Percentiles rank a stretch among this genome's conserved stretches.
These are phyloP conservation scores for Oligia strigilis DNA, from an alignment of 2,888 invertebrate species.

Conservation along the genomic window DNA sequence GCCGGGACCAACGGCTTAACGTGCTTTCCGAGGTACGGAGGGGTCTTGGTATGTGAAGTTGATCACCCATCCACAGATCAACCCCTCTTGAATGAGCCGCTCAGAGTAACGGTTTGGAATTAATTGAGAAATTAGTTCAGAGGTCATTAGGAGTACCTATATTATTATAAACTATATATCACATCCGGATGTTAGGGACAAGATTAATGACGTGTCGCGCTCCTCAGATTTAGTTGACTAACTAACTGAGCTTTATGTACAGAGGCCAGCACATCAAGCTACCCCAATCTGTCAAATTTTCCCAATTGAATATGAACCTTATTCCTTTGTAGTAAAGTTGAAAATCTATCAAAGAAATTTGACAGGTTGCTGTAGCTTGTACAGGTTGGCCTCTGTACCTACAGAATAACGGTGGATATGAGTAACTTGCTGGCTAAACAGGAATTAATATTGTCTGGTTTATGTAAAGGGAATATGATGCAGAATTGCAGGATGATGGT, in stretches of 20 bases:
- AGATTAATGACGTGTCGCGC: slow-evolving; percentile 58
- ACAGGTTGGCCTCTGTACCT: neutral
- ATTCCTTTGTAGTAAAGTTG: too few relatives aligned
- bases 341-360: too few relatives aligned
- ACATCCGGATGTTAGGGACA: slow-evolving; percentile 51
- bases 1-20: too few relatives aligned
- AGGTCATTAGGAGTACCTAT: slow-evolving; percentile 53
- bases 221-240: slow-evolving; percentile 56
- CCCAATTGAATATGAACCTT: too few relatives aligned
- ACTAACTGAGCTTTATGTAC: slow-evolving; percentile 34
- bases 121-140: slow-evolving; percentile 59
- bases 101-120: slow-evolving; percentile 36
- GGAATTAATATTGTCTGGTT: neutral
- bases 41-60: too few relatives aligned
- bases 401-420: neutral
- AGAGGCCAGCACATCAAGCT: too few relatives aligned
- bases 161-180: slow-evolving; percentile 53
- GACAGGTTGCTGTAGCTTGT: too few relatives aligned
- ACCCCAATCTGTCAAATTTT: too few relatives aligned
- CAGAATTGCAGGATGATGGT: neutral
- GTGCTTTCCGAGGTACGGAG: too few relatives aligned
- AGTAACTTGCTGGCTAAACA: neutral
- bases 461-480: neutral
- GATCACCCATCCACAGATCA: too few relatives aligned
- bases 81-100: slow-evolving; percentile 6